Conservation (phyloP, 2,888 invertebrate species). For the Lithophane semibrunnea region DNA sequence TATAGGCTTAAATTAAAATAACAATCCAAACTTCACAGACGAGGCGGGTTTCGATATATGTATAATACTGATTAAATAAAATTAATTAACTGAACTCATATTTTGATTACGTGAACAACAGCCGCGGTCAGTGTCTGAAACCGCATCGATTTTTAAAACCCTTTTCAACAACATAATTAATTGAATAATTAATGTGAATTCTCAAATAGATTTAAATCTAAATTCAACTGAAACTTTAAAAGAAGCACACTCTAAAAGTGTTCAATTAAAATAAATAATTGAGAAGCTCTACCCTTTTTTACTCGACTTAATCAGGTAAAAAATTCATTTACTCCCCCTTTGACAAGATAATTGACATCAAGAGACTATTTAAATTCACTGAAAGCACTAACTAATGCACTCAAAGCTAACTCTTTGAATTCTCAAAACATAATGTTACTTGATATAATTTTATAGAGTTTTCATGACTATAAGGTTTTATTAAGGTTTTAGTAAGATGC, state of each 20-base stretch:
- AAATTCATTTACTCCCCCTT: constrained; percentile 44
- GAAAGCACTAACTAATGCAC: constrained; percentile 45
- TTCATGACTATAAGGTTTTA: constrained; percentile 1
- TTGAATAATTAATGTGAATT: neutral
- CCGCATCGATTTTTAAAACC: neutral
- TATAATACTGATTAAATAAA: neutral
- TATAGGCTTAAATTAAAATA: no score
- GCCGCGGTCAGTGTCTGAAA: neutral
- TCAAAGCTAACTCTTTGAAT: constrained; percentile 35
- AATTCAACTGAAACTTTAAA: neutral
- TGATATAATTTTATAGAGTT: constrained; percentile 29
- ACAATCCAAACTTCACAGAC: neutral
- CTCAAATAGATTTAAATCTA: neutral
- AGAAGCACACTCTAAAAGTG: constrained; percentile 18
- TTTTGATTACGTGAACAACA: neutral
- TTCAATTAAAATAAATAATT: constrained; percentile 46
- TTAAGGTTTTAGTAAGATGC: neutral
- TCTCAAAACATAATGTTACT: constrained; percentile 16
- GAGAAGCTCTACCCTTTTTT: constrained; percentile 32
- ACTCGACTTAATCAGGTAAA: constrained; percentile 45
- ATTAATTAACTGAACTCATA: neutral
- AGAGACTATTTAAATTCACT: constrained; percentile 31
- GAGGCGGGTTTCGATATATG: neutral
- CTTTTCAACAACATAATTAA: constrained; percentile 3
- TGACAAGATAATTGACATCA: constrained; percentile 52